These are phyloP conservation scores for Gambusia yucatana DNA, from an alignment of 2,797 vertebrate genomes.

Conservation along the genomic window DNA sequence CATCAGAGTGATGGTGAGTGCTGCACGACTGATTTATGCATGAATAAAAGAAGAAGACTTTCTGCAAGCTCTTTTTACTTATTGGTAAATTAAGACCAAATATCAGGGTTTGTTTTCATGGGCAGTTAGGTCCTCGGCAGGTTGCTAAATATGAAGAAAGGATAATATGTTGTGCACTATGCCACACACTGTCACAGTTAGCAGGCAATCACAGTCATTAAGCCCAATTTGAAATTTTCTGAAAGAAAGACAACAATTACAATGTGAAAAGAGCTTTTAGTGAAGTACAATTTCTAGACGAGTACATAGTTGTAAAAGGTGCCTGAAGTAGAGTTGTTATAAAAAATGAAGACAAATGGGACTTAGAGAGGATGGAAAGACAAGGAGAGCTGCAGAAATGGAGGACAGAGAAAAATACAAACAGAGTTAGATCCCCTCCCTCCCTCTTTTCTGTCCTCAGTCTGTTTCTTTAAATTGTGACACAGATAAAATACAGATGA, in stretches of 20 bases:
- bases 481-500: neutral
- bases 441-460: neutral
- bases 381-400: constrained; percentile 28
- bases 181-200: constrained; percentile 25
- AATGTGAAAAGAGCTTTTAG: constrained; percentile 53
- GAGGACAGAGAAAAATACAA: constrained; percentile 15
- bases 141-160: constrained; percentile 36
- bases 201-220: constrained; percentile 48
- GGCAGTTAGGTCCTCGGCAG: constrained; percentile 22
- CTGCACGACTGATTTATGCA: constrained; percentile 46
- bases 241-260: constrained; percentile 33
- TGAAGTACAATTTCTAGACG: constrained; percentile 59
- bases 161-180: constrained; percentile 10
- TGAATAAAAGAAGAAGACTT: constrained; percentile 30
- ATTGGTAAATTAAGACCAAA: constrained; percentile 25
- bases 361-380: constrained; percentile 34
- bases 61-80: constrained; percentile 29
- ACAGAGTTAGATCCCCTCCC: constrained; percentile 32
- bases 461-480: neutral
- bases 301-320: constrained; percentile 69
- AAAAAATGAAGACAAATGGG: constrained; percentile 69
- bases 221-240: constrained; percentile 57
- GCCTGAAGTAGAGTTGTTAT: constrained; percentile 61
- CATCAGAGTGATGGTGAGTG: constrained; percentile 27
- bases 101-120: constrained; percentile 19